These are phyloP conservation scores for Eupristina koningsbergeri DNA, from an alignment of 1,140 invertebrate species.

Conservation along the genomic window DNA sequence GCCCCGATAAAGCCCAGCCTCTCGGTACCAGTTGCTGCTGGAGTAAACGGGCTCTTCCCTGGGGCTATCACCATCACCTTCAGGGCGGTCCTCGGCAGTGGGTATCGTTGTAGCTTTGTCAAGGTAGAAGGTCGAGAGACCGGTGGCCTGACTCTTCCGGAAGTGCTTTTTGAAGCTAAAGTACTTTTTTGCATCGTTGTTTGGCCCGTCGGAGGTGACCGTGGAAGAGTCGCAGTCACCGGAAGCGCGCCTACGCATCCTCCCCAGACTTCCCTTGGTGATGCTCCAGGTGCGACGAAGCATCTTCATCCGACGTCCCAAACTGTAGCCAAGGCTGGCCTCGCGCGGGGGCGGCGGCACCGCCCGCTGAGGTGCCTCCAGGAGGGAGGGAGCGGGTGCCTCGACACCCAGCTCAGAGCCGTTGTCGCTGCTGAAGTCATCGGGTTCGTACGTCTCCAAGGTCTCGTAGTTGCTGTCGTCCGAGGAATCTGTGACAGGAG, in stretches of 20 bases:
- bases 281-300: constrained; percentile 69
- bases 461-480: constrained; percentile 70
- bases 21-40: constrained; percentile 38
- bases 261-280: constrained; percentile 68
- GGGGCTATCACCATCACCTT: background rate
- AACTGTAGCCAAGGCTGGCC: constrained; percentile 63
- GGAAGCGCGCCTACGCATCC: constrained; percentile 63
- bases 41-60: constrained; percentile 30
- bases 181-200: constrained; percentile 60
- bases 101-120: constrained; percentile 45
- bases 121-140: constrained; percentile 66
- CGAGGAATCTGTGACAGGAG: constrained; percentile 64
- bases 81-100: background rate
- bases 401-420: constrained; percentile 57
- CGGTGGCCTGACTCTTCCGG: constrained; percentile 54
- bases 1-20: constrained; percentile 15
- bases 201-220: constrained; percentile 39
- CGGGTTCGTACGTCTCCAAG: constrained; percentile 59
- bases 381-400: constrained; percentile 59
- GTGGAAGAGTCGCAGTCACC: constrained; percentile 27
- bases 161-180: constrained; percentile 68
- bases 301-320: constrained; percentile 67
- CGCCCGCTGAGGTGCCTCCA: constrained; percentile 63
- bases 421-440: constrained; percentile 61
- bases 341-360: constrained; percentile 66